phyloP scores from a whole-genome alignment of 2,888 invertebrate species.

The Heteromurus nitidus region DNA sequence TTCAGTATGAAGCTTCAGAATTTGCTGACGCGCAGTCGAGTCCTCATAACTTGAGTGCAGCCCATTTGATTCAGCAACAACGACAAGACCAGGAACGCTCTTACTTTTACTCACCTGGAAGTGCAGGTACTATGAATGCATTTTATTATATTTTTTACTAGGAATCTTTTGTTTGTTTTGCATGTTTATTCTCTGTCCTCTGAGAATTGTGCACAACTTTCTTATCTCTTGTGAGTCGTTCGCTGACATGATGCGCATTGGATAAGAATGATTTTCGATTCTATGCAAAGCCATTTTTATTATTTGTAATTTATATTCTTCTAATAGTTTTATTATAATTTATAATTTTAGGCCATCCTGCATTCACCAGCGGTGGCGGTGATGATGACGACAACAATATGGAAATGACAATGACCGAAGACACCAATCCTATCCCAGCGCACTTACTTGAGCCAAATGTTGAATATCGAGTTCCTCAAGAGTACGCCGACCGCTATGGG shows the following conservation, averaged over 20 bases:
- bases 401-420: slow-evolving; percentile 73
- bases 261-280: too few relatives aligned
- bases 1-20: slow-evolving; percentile 73
- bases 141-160: too few relatives aligned
- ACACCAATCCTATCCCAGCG: slow-evolving; percentile 72
- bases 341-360: slow-evolving; percentile 70
- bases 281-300: too few relatives aligned
- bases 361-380: slow-evolving; percentile 66
- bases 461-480: slow-evolving; percentile 72
- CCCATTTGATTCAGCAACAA: slow-evolving; percentile 66
- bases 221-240: too few relatives aligned
- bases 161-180: too few relatives aligned
- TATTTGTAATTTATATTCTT: too few relatives aligned
- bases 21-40: slow-evolving; percentile 68
- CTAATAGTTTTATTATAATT: too few relatives aligned
- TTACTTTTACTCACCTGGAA: slow-evolving; percentile 70
- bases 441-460: slow-evolving; percentile 73
- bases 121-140: too few relatives aligned
- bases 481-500: slow-evolving; percentile 72
- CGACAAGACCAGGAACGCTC: slow-evolving; percentile 58
- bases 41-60: slow-evolving; percentile 68
- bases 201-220: too few relatives aligned
- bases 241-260: too few relatives aligned
- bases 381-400: slow-evolving; percentile 70
- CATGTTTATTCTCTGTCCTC: too few relatives aligned